Evolutionary conservation across 2,113 vertebrate species (phyloP), one percentile per base, ranked within the genome.

Genomic region (Tychaedon coryphoeus): DNA sequence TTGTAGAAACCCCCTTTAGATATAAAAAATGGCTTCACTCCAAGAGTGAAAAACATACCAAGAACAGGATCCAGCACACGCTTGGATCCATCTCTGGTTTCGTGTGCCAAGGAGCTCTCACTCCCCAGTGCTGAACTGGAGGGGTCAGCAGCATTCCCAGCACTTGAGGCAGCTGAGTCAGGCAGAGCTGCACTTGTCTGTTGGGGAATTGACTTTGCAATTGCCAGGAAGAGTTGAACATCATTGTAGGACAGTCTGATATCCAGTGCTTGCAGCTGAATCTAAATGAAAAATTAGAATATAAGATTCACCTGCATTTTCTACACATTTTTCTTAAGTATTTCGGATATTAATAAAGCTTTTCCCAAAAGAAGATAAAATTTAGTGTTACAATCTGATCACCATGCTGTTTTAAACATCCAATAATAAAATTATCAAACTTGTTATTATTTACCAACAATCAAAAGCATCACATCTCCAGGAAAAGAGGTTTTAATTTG

Each of bases 211-310:
- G 99, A 99, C 89, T 99, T 99, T 17, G 99, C 99, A 40, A 99
- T 99, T 4, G 99, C 99, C 96, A 99, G 75, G 93, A 99, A 99
- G 9, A 99, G 98, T 51, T 99, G 99, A 50, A 99, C 99, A 81
- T 99, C 99, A 4, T 99, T 99, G 97, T 99, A 99, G 76, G 99
- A 99, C 62, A 99, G 98, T 42, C 99, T 98, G 93, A 99, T 99
- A 94, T 99, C 98, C 96, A 99, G 96, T 31, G 98, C 98, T 88
- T 99, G 99, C 94, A 99, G 98, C 54, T 99, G 99, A 96, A 99
- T 98, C 99, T 99, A 96, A 64, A 77, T 6, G 31, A 77, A 71
- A 89, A 66, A 74, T 14, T 2, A 31, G 75, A 62, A 64, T n/a
- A 1, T 4, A 56, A 33, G 12, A 53, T 12, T 65, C 26, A 40